Conservation (phyloP, 1,140 invertebrate species). For the Drosophila paulistorum region DNA sequence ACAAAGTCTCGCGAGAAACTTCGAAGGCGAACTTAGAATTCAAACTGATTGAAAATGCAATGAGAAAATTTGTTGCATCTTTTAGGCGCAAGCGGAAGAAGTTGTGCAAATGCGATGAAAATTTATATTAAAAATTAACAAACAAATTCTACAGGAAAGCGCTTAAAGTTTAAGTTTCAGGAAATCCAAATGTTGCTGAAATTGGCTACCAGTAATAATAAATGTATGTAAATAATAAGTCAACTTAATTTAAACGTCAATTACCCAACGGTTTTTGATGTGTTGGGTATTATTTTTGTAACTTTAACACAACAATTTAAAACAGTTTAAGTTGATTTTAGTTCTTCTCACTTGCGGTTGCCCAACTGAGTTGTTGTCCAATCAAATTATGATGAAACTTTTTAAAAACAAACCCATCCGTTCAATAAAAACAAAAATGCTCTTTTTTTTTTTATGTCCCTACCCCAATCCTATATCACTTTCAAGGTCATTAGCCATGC, state of each 20-base stretch:
- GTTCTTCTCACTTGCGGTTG: slow-evolving; percentile 20
- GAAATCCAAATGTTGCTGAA: too few relatives aligned
- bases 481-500: slow-evolving; percentile 62
- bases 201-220: too few relatives aligned
- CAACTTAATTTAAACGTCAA: background rate
- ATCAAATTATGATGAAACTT: slow-evolving; percentile 57
- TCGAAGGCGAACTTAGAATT: slow-evolving; percentile 13
- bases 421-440: slow-evolving; percentile 13
- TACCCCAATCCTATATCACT: slow-evolving; percentile 42
- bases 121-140: background rate
- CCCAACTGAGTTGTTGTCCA: slow-evolving; percentile 27
- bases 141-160: too few relatives aligned
- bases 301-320: background rate
- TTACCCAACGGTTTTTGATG: background rate
- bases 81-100: background rate
- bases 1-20: slow-evolving; percentile 18
- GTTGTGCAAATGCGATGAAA: background rate
- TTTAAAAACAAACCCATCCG: slow-evolving; percentile 31
- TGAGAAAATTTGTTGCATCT: slow-evolving; percentile 29
- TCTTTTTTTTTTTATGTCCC: background rate
- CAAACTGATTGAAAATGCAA: slow-evolving; percentile 9
- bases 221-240: too few relatives aligned
- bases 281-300: background rate
- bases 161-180: too few relatives aligned
- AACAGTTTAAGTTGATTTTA: background rate